phyloP scores from a whole-genome alignment of 1,140 invertebrate species.

The Paracyclopina nana region DNA sequence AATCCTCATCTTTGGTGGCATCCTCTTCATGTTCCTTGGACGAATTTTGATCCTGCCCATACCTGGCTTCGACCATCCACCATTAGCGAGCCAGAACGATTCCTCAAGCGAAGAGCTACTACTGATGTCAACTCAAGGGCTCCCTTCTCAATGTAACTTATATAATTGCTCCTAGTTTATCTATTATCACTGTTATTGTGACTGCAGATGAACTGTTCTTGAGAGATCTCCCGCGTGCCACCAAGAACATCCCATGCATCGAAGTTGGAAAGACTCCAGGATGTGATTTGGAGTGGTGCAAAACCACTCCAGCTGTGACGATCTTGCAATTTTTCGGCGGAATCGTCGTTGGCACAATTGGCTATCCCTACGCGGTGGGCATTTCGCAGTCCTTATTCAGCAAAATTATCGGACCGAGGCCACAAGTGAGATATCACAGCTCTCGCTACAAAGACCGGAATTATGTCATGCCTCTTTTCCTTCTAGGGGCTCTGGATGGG shows the following conservation, averaged over 20 bases:
- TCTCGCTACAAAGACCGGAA: too few species aligned
- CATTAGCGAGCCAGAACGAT: too few species aligned
- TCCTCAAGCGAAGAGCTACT: too few species aligned
- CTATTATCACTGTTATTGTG: too few species aligned
- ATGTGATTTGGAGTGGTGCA: conserved; percentile 9
- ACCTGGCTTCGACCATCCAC: neutral
- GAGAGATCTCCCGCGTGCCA: too few species aligned
- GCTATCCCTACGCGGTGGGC: neutral
- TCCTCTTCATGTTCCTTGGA: neutral
- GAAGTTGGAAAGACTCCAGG: too few species aligned
- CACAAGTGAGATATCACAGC: neutral
- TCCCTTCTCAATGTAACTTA: too few species aligned
- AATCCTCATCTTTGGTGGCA: neutral
- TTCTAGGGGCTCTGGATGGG: conserved; percentile 22
- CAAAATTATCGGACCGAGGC: conserved; percentile 7
- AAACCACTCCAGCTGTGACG: neutral
- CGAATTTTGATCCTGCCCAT: neutral
- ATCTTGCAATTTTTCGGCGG: conserved; percentile 2
- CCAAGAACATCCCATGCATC: too few species aligned
- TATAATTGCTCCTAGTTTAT: too few species aligned
- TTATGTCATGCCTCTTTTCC: too few species aligned
- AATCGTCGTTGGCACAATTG: neutral
- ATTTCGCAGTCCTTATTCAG: neutral
- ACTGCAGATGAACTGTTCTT: too few species aligned
- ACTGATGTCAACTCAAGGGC: too few species aligned